phyloP scores from a whole-genome alignment of 2,888 invertebrate species.

The Acleris literana region DNA sequence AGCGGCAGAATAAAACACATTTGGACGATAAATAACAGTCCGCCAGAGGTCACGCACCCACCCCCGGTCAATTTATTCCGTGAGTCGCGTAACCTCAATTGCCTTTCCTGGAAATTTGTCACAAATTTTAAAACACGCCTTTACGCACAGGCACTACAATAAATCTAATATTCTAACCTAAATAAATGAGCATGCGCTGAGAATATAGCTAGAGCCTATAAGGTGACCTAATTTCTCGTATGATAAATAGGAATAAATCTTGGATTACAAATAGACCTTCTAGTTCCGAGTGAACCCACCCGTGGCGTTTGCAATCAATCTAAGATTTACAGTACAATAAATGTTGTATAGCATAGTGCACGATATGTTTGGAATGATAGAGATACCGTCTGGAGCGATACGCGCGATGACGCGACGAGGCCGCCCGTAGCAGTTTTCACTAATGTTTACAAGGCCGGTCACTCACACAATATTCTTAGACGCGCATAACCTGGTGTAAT shows the following conservation, averaged over 20 bases:
- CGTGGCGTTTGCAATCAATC: conserved; percentile 20
- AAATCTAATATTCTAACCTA: background rate
- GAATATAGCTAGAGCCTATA: too few relatives aligned
- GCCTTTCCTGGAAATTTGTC: conserved; percentile 29
- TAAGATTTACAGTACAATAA: conserved; percentile 5
- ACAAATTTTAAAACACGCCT: conserved; percentile 13
- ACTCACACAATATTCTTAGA: conserved; percentile 49
- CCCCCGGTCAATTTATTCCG: conserved; percentile 33
- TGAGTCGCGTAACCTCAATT: conserved; percentile 37
- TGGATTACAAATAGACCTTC: too few relatives aligned
- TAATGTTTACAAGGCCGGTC: conserved; percentile 70
- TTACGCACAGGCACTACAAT: background rate
- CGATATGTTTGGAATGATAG: conserved; percentile 9
- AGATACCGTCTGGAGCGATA: conserved; percentile 10
- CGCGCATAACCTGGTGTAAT: conserved; percentile 58
- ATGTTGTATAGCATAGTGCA: conserved; percentile 1
- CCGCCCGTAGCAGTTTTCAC: conserved; percentile 46
- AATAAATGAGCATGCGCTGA: too few relatives aligned
- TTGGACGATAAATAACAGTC: conserved; percentile 49
- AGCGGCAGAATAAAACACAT: conserved; percentile 45
- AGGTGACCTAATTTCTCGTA: too few relatives aligned
- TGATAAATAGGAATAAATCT: too few relatives aligned
- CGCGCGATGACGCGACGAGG: conserved; percentile 39
- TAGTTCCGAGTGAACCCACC: conserved; percentile 8
- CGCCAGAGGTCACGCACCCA: conserved; percentile 53